Base-by-base conservation (phyloP, 2,888 invertebrate species). In the Dynastes maya region DNA sequence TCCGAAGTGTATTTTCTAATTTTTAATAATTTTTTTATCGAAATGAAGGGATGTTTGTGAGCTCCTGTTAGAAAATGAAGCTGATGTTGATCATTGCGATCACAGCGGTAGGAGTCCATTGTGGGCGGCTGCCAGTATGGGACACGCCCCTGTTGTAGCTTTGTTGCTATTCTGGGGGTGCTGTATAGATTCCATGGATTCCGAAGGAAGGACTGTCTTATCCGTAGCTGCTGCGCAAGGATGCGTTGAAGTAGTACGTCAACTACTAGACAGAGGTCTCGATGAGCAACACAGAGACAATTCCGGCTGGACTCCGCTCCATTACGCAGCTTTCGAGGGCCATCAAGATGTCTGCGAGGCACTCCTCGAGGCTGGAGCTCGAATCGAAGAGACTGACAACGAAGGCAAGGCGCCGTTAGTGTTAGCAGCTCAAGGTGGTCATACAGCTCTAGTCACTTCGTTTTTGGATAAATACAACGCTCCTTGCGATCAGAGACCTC, bases 251-350 rank as follows among this genome's bases (percentile, higher is more conserved):
- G 97, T 98, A 9, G 98, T 98, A 0, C 92, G 96, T 27, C 96
- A 96, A 85, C 90, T 98, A 61, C 90, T 98, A 16, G 97, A 96
- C 87, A 91, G 97, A 82, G 98, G 96, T 0, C 87, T 96, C 67
- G 96, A 96, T 84, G 96, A 96, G 84, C 95, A 95, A 80, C 96
- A 96, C 86, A 90, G 96, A 27, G 98, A 98, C 87, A 97, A 98
- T 89, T 96, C 96, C 0, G 98, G 98, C 0, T 98, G 98, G 98
- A 98, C 98, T 0, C 98, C 99, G 0, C 88, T 99, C 76, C 98
- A 98, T 87, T 98, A 98, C 87, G 95, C 98, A 0, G 96, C 98
- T 13, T 98, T 98, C 87, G 97, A 98, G 90, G 95, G 97, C 11
- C 97, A 97, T 87, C 89, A 92, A 74, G 95, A 95, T 86, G 96